Evolutionary conservation across 1,140 invertebrate genomes (phyloP).

Genomic region (Zaprionus lachaisei): DNA sequence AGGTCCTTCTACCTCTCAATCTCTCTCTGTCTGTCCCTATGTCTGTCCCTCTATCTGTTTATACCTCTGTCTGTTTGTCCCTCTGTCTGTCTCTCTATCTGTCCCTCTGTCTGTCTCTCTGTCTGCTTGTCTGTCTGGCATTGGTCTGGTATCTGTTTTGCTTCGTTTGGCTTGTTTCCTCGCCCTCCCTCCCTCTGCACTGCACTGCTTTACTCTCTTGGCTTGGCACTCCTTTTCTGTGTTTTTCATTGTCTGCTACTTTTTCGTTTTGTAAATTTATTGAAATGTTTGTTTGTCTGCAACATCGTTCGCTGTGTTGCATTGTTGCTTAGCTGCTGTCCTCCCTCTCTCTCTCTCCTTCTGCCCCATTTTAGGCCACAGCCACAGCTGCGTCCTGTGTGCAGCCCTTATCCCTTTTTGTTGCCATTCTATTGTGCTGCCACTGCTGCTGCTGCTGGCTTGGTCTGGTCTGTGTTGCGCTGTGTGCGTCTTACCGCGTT

Average conservation of each 20-base stretch:
- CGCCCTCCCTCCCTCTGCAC: not conserved
- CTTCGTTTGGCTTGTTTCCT: constrained; percentile 21
- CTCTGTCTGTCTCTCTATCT: constrained; percentile 7
- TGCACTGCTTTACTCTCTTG: not conserved
- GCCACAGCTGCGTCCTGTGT: constrained; percentile 46
- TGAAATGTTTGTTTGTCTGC: constrained; percentile 83
- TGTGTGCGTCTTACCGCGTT: constrained; percentile 25
- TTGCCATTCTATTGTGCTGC: constrained; percentile 51
- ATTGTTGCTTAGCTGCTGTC: constrained; percentile 44
- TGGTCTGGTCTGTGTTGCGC: not conserved
- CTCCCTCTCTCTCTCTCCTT: constrained; percentile 11
- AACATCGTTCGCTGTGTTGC: constrained; percentile 40
- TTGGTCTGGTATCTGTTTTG: constrained; percentile 54
- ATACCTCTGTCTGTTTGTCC: not conserved
- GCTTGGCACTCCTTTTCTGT: constrained; percentile 74
- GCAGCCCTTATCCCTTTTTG: constrained; percentile 7
- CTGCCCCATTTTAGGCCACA: not conserved
- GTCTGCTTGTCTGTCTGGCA: constrained; percentile 39
- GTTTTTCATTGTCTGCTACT: constrained; percentile 63
- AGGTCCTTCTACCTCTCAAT: not conserved
- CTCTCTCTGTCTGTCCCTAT: not conserved
- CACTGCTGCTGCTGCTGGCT: constrained; percentile 20
- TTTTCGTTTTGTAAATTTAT: constrained; percentile 67
- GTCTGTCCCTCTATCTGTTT: not conserved
- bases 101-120: constrained; percentile 13